phyloP scores from a whole-genome alignment of 37 sponge, comb jelly and placozoan species.

The Diacarnus erythraeanus region DNA sequence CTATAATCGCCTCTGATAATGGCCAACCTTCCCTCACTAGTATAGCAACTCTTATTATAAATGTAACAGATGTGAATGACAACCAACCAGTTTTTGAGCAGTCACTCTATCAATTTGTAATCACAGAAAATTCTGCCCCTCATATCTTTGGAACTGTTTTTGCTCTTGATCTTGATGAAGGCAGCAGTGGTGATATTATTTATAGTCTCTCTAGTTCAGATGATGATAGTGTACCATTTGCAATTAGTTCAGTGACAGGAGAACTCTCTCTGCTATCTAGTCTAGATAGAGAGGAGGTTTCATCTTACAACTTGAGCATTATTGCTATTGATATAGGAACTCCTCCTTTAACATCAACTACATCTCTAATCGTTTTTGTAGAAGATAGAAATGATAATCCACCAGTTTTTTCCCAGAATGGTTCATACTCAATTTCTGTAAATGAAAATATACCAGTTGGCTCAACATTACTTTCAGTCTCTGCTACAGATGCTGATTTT shows the following conservation, averaged over 20 bases:
- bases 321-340: slow-evolving; percentile 57
- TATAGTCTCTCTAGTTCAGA: slow-evolving; percentile 21
- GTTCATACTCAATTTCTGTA: slow-evolving; percentile 20
- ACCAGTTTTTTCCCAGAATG: slow-evolving; percentile 50
- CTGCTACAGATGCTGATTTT: slow-evolving; percentile 51
- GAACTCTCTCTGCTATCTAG: slow-evolving; percentile 8
- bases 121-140: slow-evolving; percentile 27
- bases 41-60: slow-evolving; percentile 23
- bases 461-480: slow-evolving; percentile 18
- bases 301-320: slow-evolving; percentile 56
- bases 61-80: slow-evolving; percentile 59
- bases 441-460: slow-evolving; percentile 16
- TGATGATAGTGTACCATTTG: slow-evolving; percentile 13
- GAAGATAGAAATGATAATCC: slow-evolving; percentile 70
- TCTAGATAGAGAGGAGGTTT: slow-evolving; percentile 51
- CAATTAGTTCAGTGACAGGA: slow-evolving; percentile 39
- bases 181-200: slow-evolving; percentile 38
- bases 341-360: slow-evolving; percentile 30
- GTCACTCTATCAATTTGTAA: slow-evolving; percentile 10
- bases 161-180: slow-evolving; percentile 61
- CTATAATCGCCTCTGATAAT: slow-evolving; percentile 30
- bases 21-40: slow-evolving; percentile 43
- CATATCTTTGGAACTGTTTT: slow-evolving; percentile 11
- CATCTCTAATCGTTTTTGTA: slow-evolving; percentile 48
- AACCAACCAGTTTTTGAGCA: slow-evolving; percentile 48